Evolutionary conservation across 2,113 vertebrate genomes (phyloP), one percentile per base, ranked within the genome.

Genomic region (Xiphorhynchus elegans): DNA sequence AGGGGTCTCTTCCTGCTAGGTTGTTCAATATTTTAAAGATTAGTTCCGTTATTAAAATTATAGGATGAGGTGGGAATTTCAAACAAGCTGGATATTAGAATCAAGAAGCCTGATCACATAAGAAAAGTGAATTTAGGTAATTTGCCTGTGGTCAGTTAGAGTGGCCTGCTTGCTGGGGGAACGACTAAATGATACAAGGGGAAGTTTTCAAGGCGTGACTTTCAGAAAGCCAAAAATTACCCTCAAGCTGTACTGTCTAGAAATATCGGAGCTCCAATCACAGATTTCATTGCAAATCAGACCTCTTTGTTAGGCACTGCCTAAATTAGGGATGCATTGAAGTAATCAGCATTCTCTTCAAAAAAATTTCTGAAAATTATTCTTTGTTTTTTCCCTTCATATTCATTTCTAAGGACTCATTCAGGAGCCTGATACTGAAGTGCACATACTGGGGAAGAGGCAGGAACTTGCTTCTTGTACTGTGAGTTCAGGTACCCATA

Each of bases 311-410:
- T 73, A 87, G 60, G 50, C 79, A 67, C 28, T 78, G 75, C 52
- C 95, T 49, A 92, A 95, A 96, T 95, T 96, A 96, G 56, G 14
- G 53, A 95, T 88, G 64, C 40, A 94, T 81, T 95, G 93, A 96
- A 95, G 46, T 63, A 90, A 96, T 93, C 75, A 89, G 91, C 89
- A 87, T 94, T 87, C 97, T 92, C 49, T 69, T 88, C 19, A 79
- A 64, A 77, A 40, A 37, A 9, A 28, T 55, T 67, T 7, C 11
- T 39, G 2, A 14, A 69, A 87, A 89, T 89, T 60, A 25, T 86
- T 93, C 17, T 67, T 93, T 70, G 35, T n/a, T 46, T 87, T 79
- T 77, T 17, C 15, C 28, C 5, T 83, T 90, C 8, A 63, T 92
- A 80, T 72, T 90, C 37, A 23, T 76, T 87, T 60, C 46, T 85